Evolutionary conservation across 2,888 invertebrate species (phyloP).

Genomic region (Temnothorax rugatulus): DNA sequence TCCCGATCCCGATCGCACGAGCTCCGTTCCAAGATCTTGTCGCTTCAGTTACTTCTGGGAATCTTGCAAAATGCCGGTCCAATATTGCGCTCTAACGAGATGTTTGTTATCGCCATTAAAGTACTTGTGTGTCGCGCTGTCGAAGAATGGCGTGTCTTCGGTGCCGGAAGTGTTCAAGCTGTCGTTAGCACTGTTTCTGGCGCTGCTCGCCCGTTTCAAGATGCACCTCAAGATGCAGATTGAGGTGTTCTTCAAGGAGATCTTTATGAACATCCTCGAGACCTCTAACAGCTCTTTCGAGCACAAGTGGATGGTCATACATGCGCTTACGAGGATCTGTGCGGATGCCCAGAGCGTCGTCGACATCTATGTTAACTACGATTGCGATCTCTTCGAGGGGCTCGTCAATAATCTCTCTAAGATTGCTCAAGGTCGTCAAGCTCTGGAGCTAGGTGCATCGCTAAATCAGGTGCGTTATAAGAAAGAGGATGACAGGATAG

Average conservation of each 20-base stretch:
- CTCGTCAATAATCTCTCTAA: constrained; percentile 99
- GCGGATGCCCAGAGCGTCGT: constrained; percentile 99
- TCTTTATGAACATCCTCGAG: constrained; percentile 99
- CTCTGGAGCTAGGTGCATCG: constrained; percentile 96
- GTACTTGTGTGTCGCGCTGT: constrained; percentile 98
- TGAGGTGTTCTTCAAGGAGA: constrained; percentile 99
- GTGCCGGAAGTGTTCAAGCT: constrained; percentile 99
- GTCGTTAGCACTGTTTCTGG: constrained; percentile 98
- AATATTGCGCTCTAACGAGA: constrained; percentile 97
- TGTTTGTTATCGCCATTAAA: constrained; percentile 99
- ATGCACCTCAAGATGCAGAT: constrained; percentile 99
- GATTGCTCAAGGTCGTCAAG: constrained; percentile 98
- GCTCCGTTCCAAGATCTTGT: constrained; percentile 97
- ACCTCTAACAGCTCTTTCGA: constrained; percentile 99
- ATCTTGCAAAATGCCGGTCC: constrained; percentile 99
- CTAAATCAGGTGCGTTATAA: constrained; percentile 89
- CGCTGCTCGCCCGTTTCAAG: constrained; percentile 98
- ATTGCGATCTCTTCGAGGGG: constrained; percentile 99
- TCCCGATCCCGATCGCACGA: constrained; percentile 98
- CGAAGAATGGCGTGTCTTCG: constrained; percentile 99
- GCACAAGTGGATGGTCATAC: constrained; percentile 99
- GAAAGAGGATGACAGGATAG: neutral
- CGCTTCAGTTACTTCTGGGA: constrained; percentile 96
- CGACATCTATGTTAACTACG: constrained; percentile 99
- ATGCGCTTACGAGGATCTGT: constrained; percentile 98